These are phyloP conservation scores for Amblyopsis hoosieri DNA, from an alignment of 2,797 vertebrate species.

Conservation along the genomic window DNA sequence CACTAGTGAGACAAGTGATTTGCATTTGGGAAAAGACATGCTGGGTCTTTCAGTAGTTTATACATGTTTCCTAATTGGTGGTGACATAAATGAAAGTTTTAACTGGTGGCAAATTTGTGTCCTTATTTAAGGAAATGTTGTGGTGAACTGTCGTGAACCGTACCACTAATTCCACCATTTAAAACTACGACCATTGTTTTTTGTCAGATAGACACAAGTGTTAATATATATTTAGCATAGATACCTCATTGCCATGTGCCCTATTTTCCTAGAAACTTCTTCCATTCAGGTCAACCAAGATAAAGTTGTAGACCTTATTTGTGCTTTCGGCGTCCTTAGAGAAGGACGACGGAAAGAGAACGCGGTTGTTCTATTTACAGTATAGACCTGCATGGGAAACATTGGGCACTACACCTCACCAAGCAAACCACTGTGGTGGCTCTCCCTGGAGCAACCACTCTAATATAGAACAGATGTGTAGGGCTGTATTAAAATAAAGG, in stretches of 20 bases:
- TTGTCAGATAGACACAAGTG: background rate
- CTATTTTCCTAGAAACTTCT: constrained; percentile 28
- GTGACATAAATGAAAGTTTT: constrained; percentile 20
- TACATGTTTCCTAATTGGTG: constrained; percentile 16
- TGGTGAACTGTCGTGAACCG: constrained; percentile 25
- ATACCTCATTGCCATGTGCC: constrained; percentile 6
- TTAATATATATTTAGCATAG: no score
- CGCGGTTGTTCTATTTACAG: constrained; percentile 64
- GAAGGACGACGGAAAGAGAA: constrained; percentile 37
- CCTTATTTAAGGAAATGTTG: constrained; percentile 32
- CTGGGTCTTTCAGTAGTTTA: constrained; percentile 32
- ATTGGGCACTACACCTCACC: constrained; percentile 52
- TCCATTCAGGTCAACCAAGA: constrained; percentile 26
- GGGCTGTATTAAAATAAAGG: constrained; percentile 72
- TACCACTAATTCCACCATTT: constrained; percentile 36
- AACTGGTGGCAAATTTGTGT: constrained; percentile 34
- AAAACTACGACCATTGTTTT: constrained; percentile 38
- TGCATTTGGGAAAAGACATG: constrained; percentile 4
- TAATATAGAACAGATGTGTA: constrained; percentile 80
- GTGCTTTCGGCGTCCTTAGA: constrained; percentile 29
- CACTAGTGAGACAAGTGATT: constrained; percentile 30
- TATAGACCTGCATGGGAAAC: constrained; percentile 68
- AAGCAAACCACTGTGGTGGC: constrained; percentile 70
- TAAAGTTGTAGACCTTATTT: constrained; percentile 20
- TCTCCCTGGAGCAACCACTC: constrained; percentile 69